Evolutionary conservation across 2,888 invertebrate genomes (phyloP), one percentile per base, ranked within the genome.

Genomic region (Polyommatus iphigenia): DNA sequence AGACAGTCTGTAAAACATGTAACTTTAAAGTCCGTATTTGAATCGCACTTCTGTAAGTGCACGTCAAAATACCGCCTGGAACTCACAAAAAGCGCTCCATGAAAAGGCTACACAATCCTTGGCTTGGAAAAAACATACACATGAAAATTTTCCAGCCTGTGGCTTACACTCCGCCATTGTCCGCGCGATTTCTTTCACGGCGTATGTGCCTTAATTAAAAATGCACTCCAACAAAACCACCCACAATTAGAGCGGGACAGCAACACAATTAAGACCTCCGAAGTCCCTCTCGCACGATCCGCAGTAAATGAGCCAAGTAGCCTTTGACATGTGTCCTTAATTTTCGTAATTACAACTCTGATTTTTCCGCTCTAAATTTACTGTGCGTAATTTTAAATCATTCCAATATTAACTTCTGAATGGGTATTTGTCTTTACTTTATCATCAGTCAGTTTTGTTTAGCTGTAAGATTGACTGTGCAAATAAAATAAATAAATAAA

Each of bases 171-270:
- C 75, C 29, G 24, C 73, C 62, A 78, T 78, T 78, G 78, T 75
- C 73, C 73, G 24, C 57, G 62, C 72, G 36, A 78, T 73, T 78
- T 77, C 77, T 78, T 78, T 75, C 59, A 46, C 73, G 46, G 73
- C 62, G 18, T 57, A 73, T 4, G 62, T 10, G 78, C 62, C 59
- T 73, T 78, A 78, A 78, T 78, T 78, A 78, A 78, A 78, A 78
- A 24, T 75, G 62, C 73, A 78, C 54, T 71, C 71, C 24, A 73
- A 46, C 73, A 72, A 71, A 57, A 77, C 73, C 75, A 29, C 62
- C 78, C 57, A 79, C 79, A 78, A 78, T 80, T 79, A 80, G 76
- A 77, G 75, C 76, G 78, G 59, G 73, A 77, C 76, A 78, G 80
- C 46, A 76, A 78, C 76, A 73, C 79, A 76, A 77, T 80, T 80